Percentiles rank a stretch among this genome's conserved stretches.
Evolutionary conservation across 2,113 vertebrate species (phyloP).

Genomic region (Oreochromis spilurus): DNA sequence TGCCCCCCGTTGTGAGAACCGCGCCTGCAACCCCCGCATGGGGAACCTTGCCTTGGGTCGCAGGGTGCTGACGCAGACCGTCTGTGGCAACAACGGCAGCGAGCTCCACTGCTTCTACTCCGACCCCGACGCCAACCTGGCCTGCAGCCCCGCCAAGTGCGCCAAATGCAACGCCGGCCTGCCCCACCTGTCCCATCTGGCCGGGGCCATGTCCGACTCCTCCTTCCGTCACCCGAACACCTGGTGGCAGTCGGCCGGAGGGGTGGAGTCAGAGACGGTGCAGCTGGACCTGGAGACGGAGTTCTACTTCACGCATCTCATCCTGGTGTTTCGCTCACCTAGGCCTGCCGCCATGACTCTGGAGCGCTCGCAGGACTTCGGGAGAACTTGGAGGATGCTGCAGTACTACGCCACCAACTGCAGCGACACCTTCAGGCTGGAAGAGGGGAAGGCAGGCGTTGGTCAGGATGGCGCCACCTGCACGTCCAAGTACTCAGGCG

Average conservation of each 20-base stretch:
- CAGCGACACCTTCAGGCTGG: slow-evolving; percentile 78
- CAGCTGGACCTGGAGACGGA: slow-evolving; percentile 87
- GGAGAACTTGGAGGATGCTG: slow-evolving; percentile 84
- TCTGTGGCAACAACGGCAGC: slow-evolving; percentile 76
- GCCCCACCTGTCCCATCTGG: slow-evolving; percentile 76
- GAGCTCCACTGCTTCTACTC: slow-evolving; percentile 81
- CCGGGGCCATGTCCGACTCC: slow-evolving; percentile 90
- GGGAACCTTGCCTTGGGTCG: slow-evolving; percentile 88
- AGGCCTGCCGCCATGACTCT: slow-evolving; percentile 90
- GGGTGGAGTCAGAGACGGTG: slow-evolving; percentile 76
- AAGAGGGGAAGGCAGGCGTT: slow-evolving; percentile 57
- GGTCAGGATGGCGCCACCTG: slow-evolving; percentile 76
- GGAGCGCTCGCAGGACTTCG: slow-evolving; percentile 93
- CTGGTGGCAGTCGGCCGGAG: slow-evolving; percentile 93
- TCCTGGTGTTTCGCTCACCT: slow-evolving; percentile 90
- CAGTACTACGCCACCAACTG: slow-evolving; percentile 91
- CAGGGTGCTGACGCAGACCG: slow-evolving; percentile 79
- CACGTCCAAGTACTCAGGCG: slow-evolving; percentile 89
- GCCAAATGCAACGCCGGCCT: slow-evolving; percentile 78
- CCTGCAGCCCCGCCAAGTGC: slow-evolving; percentile 73
- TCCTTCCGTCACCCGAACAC: slow-evolving; percentile 88
- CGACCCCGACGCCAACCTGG: slow-evolving; percentile 53
- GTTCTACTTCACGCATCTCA: slow-evolving; percentile 96
- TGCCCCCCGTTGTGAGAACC: slow-evolving; percentile 80
- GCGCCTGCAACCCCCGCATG: slow-evolving; percentile 92